These are phyloP conservation scores for Micrasema longulum DNA, from an alignment of 1,140 invertebrate species.

Conservation along the genomic window DNA sequence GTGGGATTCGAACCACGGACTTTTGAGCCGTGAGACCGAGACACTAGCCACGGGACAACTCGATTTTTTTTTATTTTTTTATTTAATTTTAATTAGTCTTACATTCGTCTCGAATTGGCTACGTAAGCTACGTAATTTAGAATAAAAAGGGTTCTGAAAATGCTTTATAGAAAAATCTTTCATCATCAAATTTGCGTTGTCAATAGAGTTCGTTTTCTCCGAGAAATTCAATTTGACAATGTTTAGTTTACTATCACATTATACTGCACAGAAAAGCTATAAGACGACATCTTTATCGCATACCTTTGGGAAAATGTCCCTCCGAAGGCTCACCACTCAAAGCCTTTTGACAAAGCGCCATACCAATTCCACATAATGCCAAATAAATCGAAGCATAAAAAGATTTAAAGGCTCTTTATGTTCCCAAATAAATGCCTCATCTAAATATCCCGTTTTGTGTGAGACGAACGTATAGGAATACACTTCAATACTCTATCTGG, in stretches of 20 bases:
- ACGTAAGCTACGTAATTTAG: too few species aligned
- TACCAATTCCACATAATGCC: constrained; percentile 51
- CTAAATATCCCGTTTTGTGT: constrained; percentile 47
- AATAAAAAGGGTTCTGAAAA: too few species aligned
- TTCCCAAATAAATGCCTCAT: constrained; percentile 52
- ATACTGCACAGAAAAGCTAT: constrained; percentile 41
- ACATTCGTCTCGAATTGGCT: too few species aligned
- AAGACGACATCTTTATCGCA: constrained; percentile 50
- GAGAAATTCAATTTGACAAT: constrained; percentile 44
- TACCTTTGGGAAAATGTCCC: constrained; percentile 42
- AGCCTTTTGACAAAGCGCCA: constrained; percentile 47
- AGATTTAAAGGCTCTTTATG: constrained; percentile 48
- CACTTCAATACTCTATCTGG: constrained; percentile 26
- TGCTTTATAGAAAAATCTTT: neutral
- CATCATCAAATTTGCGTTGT: constrained; percentile 17
- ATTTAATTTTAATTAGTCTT: too few species aligned
- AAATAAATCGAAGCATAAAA: constrained; percentile 54
- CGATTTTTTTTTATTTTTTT: too few species aligned
- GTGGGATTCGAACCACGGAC: too few species aligned
- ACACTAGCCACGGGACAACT: too few species aligned
- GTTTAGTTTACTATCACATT: constrained; percentile 40
- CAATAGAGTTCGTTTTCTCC: constrained; percentile 31
- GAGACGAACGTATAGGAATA: constrained; percentile 34
- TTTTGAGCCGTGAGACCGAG: too few species aligned
- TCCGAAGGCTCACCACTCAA: constrained; percentile 42